These are phyloP conservation scores for Callipepla californica DNA, from an alignment of 2,113 vertebrate species.

Conservation along the genomic window DNA sequence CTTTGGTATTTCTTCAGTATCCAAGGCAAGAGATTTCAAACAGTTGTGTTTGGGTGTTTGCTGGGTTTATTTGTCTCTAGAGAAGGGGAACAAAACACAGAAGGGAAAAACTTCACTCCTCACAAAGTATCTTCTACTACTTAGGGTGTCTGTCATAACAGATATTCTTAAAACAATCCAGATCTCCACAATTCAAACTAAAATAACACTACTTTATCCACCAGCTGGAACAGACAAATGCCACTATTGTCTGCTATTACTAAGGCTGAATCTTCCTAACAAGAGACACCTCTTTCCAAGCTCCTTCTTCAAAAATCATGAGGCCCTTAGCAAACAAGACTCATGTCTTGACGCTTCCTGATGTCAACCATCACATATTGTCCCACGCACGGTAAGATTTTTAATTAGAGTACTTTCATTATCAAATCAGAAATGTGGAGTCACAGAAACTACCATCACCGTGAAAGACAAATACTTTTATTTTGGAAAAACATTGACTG, in stretches of 20 bases:
- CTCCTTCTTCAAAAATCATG: background rate
- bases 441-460: background rate
- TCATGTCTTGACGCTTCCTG: background rate
- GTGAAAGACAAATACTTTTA: background rate
- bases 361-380: background rate
- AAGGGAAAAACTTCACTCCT: background rate
- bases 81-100: background rate
- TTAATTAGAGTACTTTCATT: background rate
- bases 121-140: background rate
- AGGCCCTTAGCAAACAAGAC: background rate
- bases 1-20: background rate
- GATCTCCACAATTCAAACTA: background rate
- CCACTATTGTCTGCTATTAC: background rate
- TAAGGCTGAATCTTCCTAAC: background rate
- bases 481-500: background rate
- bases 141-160: background rate
- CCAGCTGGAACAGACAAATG: background rate
- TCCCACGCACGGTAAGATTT: background rate
- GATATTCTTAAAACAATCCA: background rate
- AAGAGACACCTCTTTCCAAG: background rate
- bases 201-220: background rate
- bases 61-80: background rate
- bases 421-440: background rate
- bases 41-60: background rate
- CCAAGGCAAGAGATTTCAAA: background rate